A percentile compares a stretch with the other conserved stretches of the same genome.
These are phyloP conservation scores for Macropus fuliginosus DNA, from an alignment of 2,797 vertebrate genomes.

Conservation along the genomic window DNA sequence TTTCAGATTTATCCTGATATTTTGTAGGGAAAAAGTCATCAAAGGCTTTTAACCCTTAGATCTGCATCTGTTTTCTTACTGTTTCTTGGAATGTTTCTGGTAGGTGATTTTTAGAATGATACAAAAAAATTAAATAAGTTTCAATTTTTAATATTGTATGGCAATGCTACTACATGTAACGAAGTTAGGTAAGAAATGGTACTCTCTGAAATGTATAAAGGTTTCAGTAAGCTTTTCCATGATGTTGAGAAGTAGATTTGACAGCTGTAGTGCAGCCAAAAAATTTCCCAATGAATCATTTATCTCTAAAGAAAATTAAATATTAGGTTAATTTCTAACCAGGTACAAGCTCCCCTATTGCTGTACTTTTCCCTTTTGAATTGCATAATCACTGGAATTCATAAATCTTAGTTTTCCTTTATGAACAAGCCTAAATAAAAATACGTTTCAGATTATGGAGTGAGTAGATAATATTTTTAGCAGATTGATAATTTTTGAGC, in stretches of 20 bases:
- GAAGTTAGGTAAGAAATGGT: background rate
- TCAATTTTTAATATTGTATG: conserved; percentile 1
- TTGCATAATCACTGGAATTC: background rate
- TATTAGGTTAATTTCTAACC: conserved; percentile 42
- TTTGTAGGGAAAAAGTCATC: conserved; percentile 39
- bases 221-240: conserved; percentile 13
- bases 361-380: background rate
- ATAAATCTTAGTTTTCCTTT: conserved; percentile 15
- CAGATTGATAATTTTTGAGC: background rate
- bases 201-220: background rate
- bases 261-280: background rate
- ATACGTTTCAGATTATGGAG: background rate
- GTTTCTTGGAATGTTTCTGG: conserved; percentile 48
- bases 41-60: conserved; percentile 33
- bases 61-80: background rate
- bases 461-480: background rate
- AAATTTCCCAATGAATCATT: conserved; percentile 22
- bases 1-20: conserved; percentile 53
- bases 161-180: background rate
- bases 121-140: background rate
- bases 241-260: conserved; percentile 46
- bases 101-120: conserved; percentile 35
- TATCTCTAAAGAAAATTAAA: conserved; percentile 21
- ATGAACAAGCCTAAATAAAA: conserved; percentile 23
- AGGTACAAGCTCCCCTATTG: background rate